phyloP scores from a whole-genome alignment of 2,888 invertebrate species.

The Aphodius sticticus region DNA sequence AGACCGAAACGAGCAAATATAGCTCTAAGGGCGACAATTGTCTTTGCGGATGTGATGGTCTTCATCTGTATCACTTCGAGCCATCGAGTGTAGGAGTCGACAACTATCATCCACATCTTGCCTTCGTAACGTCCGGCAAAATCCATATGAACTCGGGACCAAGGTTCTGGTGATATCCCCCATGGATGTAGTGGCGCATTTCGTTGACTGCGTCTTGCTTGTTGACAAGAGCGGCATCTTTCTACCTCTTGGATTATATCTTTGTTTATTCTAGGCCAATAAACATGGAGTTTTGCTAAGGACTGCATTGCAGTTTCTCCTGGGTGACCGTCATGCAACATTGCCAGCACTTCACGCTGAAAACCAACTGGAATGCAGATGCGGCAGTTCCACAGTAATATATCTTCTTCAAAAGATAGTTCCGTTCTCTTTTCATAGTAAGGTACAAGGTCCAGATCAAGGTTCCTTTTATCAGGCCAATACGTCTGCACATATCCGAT shows the following conservation, averaged over 20 bases:
- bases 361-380: slow-evolving; percentile 28
- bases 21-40: background rate
- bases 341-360: slow-evolving; percentile 26
- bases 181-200: slow-evolving; percentile 37
- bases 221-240: slow-evolving; percentile 37
- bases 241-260: slow-evolving; percentile 27
- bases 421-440: slow-evolving; percentile 42
- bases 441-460: slow-evolving; percentile 26
- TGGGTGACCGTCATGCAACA: slow-evolving; percentile 29
- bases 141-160: slow-evolving; percentile 36
- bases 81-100: too few species aligned
- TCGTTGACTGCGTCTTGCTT: too few species aligned
- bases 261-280: slow-evolving; percentile 41
- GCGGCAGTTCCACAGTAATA: slow-evolving; percentile 37
- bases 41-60: background rate
- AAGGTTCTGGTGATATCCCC: slow-evolving; percentile 26
- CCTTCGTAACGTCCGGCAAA: slow-evolving; percentile 38
- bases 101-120: slow-evolving; percentile 27
- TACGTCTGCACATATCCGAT: too few species aligned
- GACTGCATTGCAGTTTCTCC: slow-evolving; percentile 41
- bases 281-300: slow-evolving; percentile 28
- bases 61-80: background rate
- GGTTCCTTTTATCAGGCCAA: background rate
- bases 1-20: background rate
- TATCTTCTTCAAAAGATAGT: slow-evolving; percentile 35